These are phyloP conservation scores for Anadara kagoshimensis DNA, from an alignment of 1,140 invertebrate genomes.

Conservation along the genomic window DNA sequence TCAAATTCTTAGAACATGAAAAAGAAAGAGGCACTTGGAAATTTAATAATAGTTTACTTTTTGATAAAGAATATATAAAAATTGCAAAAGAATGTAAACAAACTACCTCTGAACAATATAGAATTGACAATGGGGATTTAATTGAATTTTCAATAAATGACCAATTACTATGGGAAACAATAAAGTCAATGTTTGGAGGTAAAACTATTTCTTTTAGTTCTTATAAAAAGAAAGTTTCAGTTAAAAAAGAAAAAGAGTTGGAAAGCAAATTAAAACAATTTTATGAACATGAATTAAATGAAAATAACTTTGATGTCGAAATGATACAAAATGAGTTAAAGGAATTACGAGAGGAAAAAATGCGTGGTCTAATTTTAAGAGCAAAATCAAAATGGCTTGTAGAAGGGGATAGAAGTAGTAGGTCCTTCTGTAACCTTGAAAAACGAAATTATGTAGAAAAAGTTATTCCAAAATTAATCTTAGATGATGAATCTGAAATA, in stretches of 20 bases:
- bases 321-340: neutral
- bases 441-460: neutral
- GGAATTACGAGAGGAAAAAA: neutral
- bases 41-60: constrained; percentile 6
- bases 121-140: too few species aligned
- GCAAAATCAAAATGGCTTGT: too few species aligned
- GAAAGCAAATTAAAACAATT: too few species aligned
- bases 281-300: neutral
- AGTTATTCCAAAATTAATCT: neutral
- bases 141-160: too few species aligned
- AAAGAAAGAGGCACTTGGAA: neutral
- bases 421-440: too few species aligned
- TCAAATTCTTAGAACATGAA: too few species aligned
- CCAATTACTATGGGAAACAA: constrained; percentile 15
- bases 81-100: too few species aligned
- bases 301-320: neutral
- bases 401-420: too few species aligned
- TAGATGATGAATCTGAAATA: neutral
- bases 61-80: constrained; percentile 2
- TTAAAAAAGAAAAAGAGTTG: constrained; percentile 7
- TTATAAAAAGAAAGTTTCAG: constrained; percentile 5
- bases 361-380: too few species aligned
- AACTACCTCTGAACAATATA: too few species aligned
- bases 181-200: constrained; percentile 21
- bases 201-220: constrained; percentile 27